Base-by-base conservation (phyloP, 30 jellyfish, hydroid and myxozoan genomes). In the Hydractinia symbiolongicarpus region DNA sequence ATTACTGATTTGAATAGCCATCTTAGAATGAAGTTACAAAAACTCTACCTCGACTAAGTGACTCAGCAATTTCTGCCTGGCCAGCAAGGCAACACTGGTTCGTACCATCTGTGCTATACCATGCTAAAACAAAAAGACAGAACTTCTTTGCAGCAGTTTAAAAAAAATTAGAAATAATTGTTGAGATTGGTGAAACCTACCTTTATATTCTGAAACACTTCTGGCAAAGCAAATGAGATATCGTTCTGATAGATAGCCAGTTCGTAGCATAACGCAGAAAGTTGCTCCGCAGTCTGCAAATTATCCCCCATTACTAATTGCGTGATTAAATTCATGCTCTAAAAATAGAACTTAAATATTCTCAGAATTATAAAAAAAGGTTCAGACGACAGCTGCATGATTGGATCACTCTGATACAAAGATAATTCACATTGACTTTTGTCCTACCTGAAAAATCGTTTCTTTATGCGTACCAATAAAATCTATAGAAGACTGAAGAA, bases 401-500 rank as follows among this genome's bases (percentile, higher is more conserved):
- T n/a, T 0, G 74, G 40, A 7, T 15, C 73, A 62, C 73, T 62
- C 50, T 5, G 21, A 5, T 9, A 62, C 4, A 13, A 6, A 7
- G 1, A 4, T 7, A 6, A 64, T 11, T 11, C 17, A 4, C 8
- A 5, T 21, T 8, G 4, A 71, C n/a, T 8, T 17, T 51, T 51
- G 15, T n/a, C 71, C 6, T 82, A 89, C 96, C 88, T 69, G 87
- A 2, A 89, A 53, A 49, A 89, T 64, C 16, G 61, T 75, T 72
- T 79, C 95, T 55, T 79, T 79, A 85, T 78, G 86, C 5, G 95
- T 85, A 53, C 95, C 94, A 66, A 83, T 72, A 55, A 89, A 89
- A 72, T 80, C 83, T 5, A 84, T 53, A 4, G 94, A 87, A 6
- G 57, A 82, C 8, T 79, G 81, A 3, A 89, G 79, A 51, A 78